These are phyloP conservation scores for Silvanus unidentatus DNA, from an alignment of 2,888 invertebrate species.

Conservation along the genomic window DNA sequence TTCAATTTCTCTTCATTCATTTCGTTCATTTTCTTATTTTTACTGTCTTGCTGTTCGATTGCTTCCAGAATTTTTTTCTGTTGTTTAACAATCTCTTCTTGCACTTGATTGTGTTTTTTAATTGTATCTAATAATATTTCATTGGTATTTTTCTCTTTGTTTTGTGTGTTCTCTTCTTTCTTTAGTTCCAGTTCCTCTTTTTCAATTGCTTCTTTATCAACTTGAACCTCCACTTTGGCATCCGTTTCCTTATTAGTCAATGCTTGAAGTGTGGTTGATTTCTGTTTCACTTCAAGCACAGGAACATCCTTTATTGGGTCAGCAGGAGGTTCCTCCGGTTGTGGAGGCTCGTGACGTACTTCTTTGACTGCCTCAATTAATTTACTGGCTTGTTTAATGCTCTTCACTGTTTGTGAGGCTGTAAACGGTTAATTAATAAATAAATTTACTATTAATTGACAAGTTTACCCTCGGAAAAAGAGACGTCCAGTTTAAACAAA, in stretches of 20 bases:
- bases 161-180: conserved; percentile 38
- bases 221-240: conserved; percentile 42
- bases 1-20: conserved; percentile 35
- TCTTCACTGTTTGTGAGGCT: not conserved
- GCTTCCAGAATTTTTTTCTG: conserved; percentile 48
- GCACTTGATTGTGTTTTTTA: conserved; percentile 63
- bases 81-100: conserved; percentile 61
- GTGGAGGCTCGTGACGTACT: conserved; percentile 41
- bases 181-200: conserved; percentile 46
- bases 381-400: conserved; percentile 20
- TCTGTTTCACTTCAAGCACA: conserved; percentile 9
- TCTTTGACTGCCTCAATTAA: conserved; percentile 34
- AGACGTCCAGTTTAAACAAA: too few species aligned
- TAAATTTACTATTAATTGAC: too few species aligned
- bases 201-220: conserved; percentile 46
- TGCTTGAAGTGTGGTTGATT: not conserved
- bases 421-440: too few species aligned
- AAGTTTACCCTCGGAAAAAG: too few species aligned
- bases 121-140: conserved; percentile 56
- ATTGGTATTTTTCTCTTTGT: conserved; percentile 36
- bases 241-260: conserved; percentile 28
- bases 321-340: conserved; percentile 39
- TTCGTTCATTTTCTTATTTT: conserved; percentile 24
- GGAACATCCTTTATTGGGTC: conserved; percentile 10
- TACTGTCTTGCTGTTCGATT: conserved; percentile 27